Conservation (phyloP, 2,113 vertebrate species). For the Oreochromis aureus region DNA sequence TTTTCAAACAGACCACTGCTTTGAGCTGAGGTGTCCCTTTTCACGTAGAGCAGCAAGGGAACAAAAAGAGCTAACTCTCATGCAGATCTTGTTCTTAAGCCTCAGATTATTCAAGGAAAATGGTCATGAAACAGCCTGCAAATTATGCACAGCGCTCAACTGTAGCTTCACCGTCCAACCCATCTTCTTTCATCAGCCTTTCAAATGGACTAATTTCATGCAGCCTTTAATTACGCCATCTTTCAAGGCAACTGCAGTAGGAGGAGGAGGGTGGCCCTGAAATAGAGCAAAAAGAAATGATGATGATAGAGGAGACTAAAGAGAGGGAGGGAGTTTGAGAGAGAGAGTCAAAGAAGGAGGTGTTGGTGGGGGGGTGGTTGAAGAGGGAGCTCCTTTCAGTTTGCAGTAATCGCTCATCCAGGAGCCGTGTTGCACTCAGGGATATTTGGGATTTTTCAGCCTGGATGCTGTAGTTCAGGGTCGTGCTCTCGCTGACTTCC, state of each 20-base stretch:
- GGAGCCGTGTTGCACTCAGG: conserved; percentile 43
- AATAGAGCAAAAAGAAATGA: conserved; percentile 24
- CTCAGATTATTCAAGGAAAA: not conserved
- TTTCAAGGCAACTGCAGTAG: not conserved
- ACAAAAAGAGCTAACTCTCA: not conserved
- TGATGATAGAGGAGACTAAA: conserved; percentile 22
- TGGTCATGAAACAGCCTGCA: not conserved
- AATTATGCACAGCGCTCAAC: not conserved
- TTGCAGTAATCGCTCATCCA: conserved; percentile 22
- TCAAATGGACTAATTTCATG: not conserved
- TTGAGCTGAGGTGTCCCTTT: not conserved
- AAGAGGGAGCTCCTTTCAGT: conserved; percentile 29
- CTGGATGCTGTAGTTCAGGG: conserved; percentile 46
- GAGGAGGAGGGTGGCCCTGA: conserved; percentile 26
- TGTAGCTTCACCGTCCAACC: not conserved
- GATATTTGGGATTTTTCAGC: conserved; percentile 31
- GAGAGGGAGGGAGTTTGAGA: conserved; percentile 14
- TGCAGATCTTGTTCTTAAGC: not conserved
- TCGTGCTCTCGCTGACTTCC: not conserved
- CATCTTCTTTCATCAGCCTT: not conserved
- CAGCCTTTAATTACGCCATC: conserved; percentile 55
- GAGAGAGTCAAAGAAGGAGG: conserved; percentile 4
- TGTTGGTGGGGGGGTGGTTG: not conserved
- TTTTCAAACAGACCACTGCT: not conserved
- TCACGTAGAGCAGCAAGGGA: not conserved